Evolutionary conservation across 2,888 invertebrate species (phyloP).

Genomic region (Thymelicus acteon): DNA sequence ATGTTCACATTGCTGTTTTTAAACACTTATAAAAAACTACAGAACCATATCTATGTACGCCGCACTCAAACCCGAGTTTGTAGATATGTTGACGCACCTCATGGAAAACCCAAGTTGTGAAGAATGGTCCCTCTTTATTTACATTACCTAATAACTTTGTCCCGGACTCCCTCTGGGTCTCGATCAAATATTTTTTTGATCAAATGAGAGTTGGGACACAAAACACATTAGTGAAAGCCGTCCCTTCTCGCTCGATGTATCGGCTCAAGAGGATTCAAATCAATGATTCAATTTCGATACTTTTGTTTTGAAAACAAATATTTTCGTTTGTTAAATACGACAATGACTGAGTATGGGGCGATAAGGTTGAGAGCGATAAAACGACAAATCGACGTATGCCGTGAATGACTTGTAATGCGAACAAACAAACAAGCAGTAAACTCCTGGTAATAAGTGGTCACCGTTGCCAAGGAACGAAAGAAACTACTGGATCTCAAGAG

Average conservation of each 20-base stretch:
- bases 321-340: too few species aligned
- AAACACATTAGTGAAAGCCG: conserved; percentile 34
- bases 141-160: conserved; percentile 63
- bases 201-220: conserved; percentile 40
- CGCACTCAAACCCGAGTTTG: conserved; percentile 41
- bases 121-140: conserved; percentile 60
- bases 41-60: too few species aligned
- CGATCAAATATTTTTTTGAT: conserved; percentile 57
- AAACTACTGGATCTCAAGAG: too few species aligned
- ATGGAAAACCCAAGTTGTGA: conserved; percentile 52
- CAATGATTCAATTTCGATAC: conserved; percentile 14
- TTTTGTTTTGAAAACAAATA: background rate
- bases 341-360: too few species aligned
- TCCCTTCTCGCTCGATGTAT: conserved; percentile 18
- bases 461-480: too few species aligned
- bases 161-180: conserved; percentile 49
- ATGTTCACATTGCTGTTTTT: too few species aligned
- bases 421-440: too few species aligned
- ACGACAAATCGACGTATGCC: too few species aligned
- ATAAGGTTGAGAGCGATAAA: too few species aligned
- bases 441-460: too few species aligned
- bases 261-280: conserved; percentile 7
- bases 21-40: too few species aligned
- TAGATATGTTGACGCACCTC: conserved; percentile 54
- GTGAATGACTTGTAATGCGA: too few species aligned